Conservation (phyloP, 2,888 invertebrate genomes). For the Linnaemya vulpina region DNA sequence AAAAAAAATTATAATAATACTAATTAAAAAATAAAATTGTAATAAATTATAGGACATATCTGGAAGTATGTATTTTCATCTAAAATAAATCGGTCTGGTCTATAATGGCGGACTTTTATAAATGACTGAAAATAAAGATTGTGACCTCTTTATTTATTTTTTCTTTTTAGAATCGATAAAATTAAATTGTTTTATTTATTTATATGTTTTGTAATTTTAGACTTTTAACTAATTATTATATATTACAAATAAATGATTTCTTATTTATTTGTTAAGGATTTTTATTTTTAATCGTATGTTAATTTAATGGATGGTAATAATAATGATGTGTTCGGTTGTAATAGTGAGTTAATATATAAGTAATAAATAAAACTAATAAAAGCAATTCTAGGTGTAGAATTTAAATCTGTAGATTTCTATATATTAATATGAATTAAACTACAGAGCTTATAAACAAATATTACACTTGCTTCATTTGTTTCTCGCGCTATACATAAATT, state of each 20-base stretch:
- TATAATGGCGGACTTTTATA: too few relatives aligned
- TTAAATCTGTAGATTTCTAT: constrained; percentile 39
- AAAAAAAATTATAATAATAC: too few relatives aligned
- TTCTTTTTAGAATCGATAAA: neutral
- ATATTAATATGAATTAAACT: constrained; percentile 60
- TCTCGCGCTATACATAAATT: constrained; percentile 31
- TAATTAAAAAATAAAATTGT: too few relatives aligned
- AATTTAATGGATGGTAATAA: constrained; percentile 60
- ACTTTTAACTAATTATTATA: constrained; percentile 17
- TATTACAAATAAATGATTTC: constrained; percentile 14
- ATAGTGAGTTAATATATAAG: constrained; percentile 34
- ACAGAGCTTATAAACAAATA: constrained; percentile 65
- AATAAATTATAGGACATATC: too few relatives aligned
- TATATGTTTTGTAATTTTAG: constrained; percentile 14
- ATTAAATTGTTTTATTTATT: neutral
- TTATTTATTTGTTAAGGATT: constrained; percentile 30
- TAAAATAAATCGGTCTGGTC: too few relatives aligned
- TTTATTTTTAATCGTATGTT: constrained; percentile 51
- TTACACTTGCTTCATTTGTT: constrained; percentile 63
- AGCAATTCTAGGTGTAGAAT: constrained; percentile 44
- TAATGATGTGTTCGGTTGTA: constrained; percentile 43
- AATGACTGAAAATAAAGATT: too few relatives aligned
- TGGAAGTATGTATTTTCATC: too few relatives aligned
- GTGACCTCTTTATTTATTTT: too few relatives aligned
- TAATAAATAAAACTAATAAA: constrained; percentile 64